phyloP scores from a whole-genome alignment of 2,113 vertebrate genomes.

The Trogon surrucura region DNA sequence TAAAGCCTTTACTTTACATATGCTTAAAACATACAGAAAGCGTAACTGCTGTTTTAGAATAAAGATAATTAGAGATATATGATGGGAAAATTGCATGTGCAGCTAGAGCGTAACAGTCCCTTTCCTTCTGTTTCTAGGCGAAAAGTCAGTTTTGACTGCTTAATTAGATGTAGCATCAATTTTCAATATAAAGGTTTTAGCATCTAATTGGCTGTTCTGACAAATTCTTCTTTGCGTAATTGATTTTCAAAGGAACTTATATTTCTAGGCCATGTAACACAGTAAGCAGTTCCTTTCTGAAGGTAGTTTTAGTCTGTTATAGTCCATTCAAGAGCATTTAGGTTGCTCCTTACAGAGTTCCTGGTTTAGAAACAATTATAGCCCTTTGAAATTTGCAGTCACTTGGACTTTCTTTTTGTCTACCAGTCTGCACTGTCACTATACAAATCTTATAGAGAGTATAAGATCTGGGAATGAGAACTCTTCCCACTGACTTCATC shows the following conservation, averaged over 20 bases:
- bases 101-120: neutral
- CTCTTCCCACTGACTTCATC: neutral
- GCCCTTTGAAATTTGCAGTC: neutral
- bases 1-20: neutral
- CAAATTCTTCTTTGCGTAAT: neutral
- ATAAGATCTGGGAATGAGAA: neutral
- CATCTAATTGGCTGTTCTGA: constrained; percentile 17
- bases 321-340: neutral
- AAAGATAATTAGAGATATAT: neutral
- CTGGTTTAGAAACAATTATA: neutral
- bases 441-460: neutral
- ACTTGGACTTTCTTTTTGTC: neutral
- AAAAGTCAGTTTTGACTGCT: constrained; percentile 22
- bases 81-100: neutral
- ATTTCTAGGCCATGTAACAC: neutral
- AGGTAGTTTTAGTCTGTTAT: neutral
- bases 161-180: constrained; percentile 7
- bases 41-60: neutral
- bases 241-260: constrained; percentile 2
- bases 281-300: neutral
- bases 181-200: neutral
- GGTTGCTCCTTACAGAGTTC: neutral
- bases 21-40: neutral
- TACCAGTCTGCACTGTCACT: neutral
- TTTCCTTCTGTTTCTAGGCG: neutral